Percentiles rank a stretch among this genome's conserved stretches.
Evolutionary conservation across 2,888 invertebrate genomes (phyloP).

Genomic region (Microctonus brassicae): DNA sequence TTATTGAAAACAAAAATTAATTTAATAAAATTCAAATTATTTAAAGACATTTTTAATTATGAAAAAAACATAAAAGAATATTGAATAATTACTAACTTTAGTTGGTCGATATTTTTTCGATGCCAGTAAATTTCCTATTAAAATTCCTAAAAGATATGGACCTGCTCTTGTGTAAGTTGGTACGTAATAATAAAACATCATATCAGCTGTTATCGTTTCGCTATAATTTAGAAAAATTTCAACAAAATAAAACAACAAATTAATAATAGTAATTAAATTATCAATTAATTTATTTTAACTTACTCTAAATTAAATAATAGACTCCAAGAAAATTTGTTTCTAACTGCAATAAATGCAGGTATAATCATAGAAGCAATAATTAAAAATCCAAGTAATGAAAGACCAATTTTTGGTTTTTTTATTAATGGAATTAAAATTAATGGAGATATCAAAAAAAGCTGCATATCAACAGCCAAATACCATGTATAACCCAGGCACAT

Average conservation of each 20-base stretch:
- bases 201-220: neutral
- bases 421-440: slow-evolving; percentile 71
- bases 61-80: neutral
- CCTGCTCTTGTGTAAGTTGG: slow-evolving; percentile 42
- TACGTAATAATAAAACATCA: slow-evolving; percentile 38
- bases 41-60: no score
- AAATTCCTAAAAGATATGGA: slow-evolving; percentile 46
- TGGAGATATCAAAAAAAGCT: slow-evolving; percentile 73
- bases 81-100: slow-evolving; percentile 26
- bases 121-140: slow-evolving; percentile 41
- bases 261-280: no score
- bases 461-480: slow-evolving; percentile 75
- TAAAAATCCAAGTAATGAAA: slow-evolving; percentile 52
- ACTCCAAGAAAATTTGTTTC: slow-evolving; percentile 60
- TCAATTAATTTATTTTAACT: no score
- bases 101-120: neutral
- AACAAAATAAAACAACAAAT: no score
- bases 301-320: slow-evolving; percentile 14
- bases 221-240: neutral
- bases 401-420: slow-evolving; percentile 66
- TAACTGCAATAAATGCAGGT: slow-evolving; percentile 63
- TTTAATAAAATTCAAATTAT: no score
- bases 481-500: slow-evolving; percentile 73
- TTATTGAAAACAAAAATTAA: no score
- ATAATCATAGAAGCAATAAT: slow-evolving; percentile 59